phyloP scores from a whole-genome alignment of 2,797 vertebrate species.

The Pangasius macronema region DNA sequence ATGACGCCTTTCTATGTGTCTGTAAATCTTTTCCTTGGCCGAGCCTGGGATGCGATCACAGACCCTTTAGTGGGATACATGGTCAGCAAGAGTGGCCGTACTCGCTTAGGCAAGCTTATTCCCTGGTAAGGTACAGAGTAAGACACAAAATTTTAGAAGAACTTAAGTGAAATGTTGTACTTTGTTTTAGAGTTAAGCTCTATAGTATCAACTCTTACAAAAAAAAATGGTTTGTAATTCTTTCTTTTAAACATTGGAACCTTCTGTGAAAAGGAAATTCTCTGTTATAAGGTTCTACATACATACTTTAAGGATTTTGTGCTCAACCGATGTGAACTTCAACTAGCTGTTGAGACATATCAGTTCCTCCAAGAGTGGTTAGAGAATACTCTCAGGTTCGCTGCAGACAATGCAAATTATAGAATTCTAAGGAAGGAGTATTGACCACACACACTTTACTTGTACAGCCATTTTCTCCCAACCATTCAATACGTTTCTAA shows the following conservation, averaged over 20 bases:
- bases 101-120: conserved; percentile 65
- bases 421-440: background rate
- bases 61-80: conserved; percentile 68
- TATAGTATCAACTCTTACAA: background rate
- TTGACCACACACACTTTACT: background rate
- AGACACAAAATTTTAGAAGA: background rate
- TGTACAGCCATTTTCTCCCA: background rate
- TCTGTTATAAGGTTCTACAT: background rate
- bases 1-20: conserved; percentile 64
- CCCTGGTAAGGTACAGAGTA: conserved; percentile 62
- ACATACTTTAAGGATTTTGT: background rate
- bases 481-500: background rate
- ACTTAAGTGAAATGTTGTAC: background rate
- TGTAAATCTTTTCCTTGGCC: conserved; percentile 67
- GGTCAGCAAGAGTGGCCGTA: conserved; percentile 65
- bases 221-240: background rate
- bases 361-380: background rate
- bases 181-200: background rate
- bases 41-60: conserved; percentile 66
- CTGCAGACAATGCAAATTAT: background rate
- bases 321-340: background rate
- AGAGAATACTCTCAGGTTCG: background rate
- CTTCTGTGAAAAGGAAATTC: background rate
- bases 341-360: background rate
- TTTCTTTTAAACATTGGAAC: background rate